A percentile compares a stretch with the other conserved stretches of the same genome.
Conservation (phyloP, 2,797 vertebrate species). For the Tragopan temminckii region DNA sequence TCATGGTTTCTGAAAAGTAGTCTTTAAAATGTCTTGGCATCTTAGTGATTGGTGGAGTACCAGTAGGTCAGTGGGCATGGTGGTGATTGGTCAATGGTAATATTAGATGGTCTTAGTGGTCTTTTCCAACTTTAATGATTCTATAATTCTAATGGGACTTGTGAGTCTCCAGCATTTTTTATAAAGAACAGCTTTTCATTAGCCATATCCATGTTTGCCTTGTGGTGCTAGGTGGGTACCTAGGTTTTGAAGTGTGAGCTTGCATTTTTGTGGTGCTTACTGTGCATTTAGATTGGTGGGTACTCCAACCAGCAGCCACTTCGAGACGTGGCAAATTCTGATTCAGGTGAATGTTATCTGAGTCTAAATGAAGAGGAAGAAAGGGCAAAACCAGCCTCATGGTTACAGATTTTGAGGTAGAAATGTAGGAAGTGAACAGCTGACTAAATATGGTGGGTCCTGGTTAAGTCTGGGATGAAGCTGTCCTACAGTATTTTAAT, state of each 20-base stretch:
- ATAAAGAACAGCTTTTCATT: not conserved
- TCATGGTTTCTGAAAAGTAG: not conserved
- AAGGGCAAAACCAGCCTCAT: not conserved
- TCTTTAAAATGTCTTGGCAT: not conserved
- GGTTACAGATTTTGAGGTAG: not conserved
- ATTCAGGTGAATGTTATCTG: not conserved
- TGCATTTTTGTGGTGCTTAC: not conserved
- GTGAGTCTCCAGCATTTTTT: not conserved
- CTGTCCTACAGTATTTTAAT: not conserved
- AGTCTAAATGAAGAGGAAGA: not conserved
- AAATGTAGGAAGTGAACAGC: not conserved
- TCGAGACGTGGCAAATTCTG: not conserved
- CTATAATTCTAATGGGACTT: not conserved
- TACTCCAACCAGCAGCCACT: not conserved
- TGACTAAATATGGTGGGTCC: not conserved
- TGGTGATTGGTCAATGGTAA: no score
- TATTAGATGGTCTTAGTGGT: no score
- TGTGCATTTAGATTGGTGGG: not conserved
- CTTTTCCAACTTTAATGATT: no score
- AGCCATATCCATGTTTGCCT: not conserved
- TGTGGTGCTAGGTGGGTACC: rapidly evolving
- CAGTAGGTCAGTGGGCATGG: not conserved
- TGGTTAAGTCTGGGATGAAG: not conserved
- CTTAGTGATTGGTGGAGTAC: not conserved
- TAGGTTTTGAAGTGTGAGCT: not conserved